These are phyloP conservation scores for Artemia sp. DNA, from an alignment of 2,888 invertebrate species.

Conservation along the genomic window DNA sequence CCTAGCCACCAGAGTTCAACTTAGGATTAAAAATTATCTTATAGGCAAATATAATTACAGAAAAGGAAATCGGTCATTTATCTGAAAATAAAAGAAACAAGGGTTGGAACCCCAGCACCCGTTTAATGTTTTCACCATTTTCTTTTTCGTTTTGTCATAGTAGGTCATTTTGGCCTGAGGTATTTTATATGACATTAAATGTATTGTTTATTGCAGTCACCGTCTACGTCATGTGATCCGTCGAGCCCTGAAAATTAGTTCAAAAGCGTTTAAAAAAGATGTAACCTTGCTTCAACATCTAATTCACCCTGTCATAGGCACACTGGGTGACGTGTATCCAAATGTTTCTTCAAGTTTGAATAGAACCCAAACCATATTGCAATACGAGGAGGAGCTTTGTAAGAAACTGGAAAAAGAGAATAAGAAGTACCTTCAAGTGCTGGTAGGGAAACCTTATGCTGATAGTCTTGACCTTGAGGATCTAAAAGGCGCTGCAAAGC, in stretches of 20 bases:
- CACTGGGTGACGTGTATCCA: conserved; percentile 53
- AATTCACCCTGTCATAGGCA: conserved; percentile 46
- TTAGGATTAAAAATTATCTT: too few species aligned
- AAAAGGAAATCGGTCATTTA: too few species aligned
- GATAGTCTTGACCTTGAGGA: conserved; percentile 24
- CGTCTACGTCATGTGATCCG: conserved; percentile 48
- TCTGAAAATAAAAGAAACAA: too few species aligned
- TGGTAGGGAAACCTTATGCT: conserved; percentile 24
- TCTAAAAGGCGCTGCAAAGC: conserved; percentile 24
- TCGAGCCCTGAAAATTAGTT: conserved; percentile 42
- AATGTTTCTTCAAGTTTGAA: conserved; percentile 44
- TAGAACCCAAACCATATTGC: conserved; percentile 22
- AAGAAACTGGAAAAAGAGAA: conserved; percentile 13
- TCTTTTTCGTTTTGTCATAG: too few species aligned
- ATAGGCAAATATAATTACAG: too few species aligned
- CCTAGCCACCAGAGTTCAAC: too few species aligned
- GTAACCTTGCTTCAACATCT: conserved; percentile 41
- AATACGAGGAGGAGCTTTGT: conserved; percentile 22
- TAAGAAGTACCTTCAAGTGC: neutral
- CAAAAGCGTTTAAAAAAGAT: conserved; percentile 37
- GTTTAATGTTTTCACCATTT: too few species aligned
- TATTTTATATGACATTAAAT: too few species aligned
- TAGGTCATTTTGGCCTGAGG: too few species aligned
- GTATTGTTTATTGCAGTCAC: conserved; percentile 36
- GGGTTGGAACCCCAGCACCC: too few species aligned